These are phyloP conservation scores for Piaya cayana DNA, from an alignment of 2,113 vertebrate genomes.

Conservation along the genomic window DNA sequence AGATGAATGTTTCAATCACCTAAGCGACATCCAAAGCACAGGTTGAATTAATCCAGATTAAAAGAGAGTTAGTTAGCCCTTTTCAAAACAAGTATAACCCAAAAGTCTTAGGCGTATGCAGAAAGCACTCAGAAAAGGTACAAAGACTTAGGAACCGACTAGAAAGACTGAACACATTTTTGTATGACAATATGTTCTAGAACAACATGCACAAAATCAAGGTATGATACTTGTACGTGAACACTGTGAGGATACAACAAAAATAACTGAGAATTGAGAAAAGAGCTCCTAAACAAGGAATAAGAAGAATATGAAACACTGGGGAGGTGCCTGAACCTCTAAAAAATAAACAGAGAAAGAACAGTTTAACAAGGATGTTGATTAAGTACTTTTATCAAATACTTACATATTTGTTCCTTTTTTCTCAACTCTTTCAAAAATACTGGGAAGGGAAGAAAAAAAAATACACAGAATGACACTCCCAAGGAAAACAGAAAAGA, in stretches of 20 bases:
- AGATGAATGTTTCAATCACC: background rate
- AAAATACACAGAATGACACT: background rate
- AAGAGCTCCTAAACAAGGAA: background rate
- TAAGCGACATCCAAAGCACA: background rate
- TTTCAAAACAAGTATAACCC: background rate
- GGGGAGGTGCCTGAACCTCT: background rate
- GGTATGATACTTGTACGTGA: background rate
- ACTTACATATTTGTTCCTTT: background rate
- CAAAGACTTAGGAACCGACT: background rate
- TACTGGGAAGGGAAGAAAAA: background rate
- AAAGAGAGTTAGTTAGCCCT: background rate
- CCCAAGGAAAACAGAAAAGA: background rate
- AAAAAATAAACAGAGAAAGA: background rate
- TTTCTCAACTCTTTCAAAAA: background rate
- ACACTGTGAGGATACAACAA: background rate
- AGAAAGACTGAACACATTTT: background rate
- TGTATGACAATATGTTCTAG: background rate
- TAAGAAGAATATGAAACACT: background rate
- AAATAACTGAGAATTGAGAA: background rate
- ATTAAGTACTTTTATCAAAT: background rate
- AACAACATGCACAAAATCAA: background rate
- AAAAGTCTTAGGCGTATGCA: background rate
- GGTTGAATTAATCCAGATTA: background rate
- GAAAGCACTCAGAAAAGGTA: background rate
- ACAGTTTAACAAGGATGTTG: background rate